These are phyloP conservation scores for Melieria picta DNA, from an alignment of 2,888 invertebrate genomes.

Conservation along the genomic window DNA sequence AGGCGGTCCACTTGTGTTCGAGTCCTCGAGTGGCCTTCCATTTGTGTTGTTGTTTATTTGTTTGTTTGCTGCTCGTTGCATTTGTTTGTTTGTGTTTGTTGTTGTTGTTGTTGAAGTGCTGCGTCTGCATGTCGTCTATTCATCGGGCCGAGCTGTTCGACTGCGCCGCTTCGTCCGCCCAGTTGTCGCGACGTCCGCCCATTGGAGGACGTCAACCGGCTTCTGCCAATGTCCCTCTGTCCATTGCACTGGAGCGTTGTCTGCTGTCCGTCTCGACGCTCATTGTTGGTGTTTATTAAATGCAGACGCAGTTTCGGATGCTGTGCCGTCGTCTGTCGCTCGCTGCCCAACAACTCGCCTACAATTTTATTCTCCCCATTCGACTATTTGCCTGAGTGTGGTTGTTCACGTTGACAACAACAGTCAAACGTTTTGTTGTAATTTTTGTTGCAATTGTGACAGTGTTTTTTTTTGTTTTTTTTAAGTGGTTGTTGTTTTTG, in stretches of 20 bases:
- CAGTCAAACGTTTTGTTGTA: conserved; percentile 20
- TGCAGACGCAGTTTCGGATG: conserved; percentile 27
- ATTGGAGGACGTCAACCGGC: no score
- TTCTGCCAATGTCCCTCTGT: no score
- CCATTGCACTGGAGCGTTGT: no score
- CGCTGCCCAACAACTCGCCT: background rate
- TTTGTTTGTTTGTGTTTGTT: background rate
- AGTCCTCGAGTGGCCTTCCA: conserved; percentile 17
- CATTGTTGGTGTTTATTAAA: conserved; percentile 35
- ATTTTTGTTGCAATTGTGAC: conserved; percentile 27
- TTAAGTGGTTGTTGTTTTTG: no score
- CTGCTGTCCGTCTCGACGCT: background rate
- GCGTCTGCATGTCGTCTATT: no score
- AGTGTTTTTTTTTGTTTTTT: conserved; percentile 2
- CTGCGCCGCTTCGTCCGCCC: no score
- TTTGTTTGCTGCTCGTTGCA: background rate
- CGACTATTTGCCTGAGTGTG: no score
- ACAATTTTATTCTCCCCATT: background rate
- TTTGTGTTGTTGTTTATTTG: background rate
- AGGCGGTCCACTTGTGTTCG: background rate
- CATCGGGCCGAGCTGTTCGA: no score
- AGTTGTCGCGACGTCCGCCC: no score
- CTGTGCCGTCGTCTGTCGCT: conserved; percentile 8
- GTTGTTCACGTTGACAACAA: no score
- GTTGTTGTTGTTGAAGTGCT: no score